These are phyloP conservation scores for Thalpophila matura DNA, from an alignment of 2,888 invertebrate genomes.

Conservation along the genomic window DNA sequence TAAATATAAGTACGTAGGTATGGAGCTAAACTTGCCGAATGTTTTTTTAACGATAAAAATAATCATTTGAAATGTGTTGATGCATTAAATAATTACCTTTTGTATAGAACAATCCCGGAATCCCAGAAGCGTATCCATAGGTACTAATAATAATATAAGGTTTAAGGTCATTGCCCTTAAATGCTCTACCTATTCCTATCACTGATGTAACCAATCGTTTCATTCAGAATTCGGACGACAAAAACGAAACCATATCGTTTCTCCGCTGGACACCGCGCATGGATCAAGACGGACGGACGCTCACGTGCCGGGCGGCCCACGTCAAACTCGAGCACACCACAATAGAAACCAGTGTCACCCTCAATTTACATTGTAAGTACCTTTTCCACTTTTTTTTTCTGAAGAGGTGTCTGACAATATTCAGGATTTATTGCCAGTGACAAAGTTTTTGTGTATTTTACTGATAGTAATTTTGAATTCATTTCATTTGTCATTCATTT, in stretches of 20 bases:
- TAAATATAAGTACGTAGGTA: too few species aligned
- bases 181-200: too few species aligned
- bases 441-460: slow-evolving; percentile 4
- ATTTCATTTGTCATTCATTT: too few species aligned
- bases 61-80: too few species aligned
- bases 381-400: slow-evolving; percentile 27
- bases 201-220: slow-evolving; percentile 1
- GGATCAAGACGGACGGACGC: slow-evolving; percentile 94
- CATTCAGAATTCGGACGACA: slow-evolving; percentile 94
- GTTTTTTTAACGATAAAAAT: too few species aligned
- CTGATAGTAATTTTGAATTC: neutral
- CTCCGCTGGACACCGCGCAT: slow-evolving; percentile 94
- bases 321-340: slow-evolving; percentile 93
- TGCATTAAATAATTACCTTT: too few species aligned
- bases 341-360: slow-evolving; percentile 94
- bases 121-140: too few species aligned
- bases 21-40: too few species aligned
- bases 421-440: slow-evolving; percentile 21
- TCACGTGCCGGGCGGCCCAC: slow-evolving; percentile 96
- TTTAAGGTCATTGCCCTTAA: too few species aligned
- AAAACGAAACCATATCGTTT: slow-evolving; percentile 95
- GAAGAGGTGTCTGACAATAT: slow-evolving; percentile 21
- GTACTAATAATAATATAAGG: too few species aligned
- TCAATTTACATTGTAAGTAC: slow-evolving; percentile 97
- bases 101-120: too few species aligned